Evolutionary conservation across 2,113 vertebrate genomes (phyloP).

Genomic region (Gracilinanus agilis): DNA sequence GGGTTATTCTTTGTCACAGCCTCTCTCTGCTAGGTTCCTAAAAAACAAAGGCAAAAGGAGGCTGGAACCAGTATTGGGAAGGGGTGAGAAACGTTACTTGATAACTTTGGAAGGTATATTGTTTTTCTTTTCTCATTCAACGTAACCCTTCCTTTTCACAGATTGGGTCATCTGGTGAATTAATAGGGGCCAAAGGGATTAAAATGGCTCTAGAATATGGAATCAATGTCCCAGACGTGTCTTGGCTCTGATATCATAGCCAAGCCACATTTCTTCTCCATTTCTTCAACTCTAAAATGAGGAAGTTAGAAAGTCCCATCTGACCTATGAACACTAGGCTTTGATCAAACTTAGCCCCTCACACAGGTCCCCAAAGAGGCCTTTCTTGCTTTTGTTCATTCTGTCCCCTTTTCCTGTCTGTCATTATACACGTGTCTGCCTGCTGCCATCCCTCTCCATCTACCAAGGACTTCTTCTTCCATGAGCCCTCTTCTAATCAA

Average conservation of each 20-base stretch:
- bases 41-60: background rate
- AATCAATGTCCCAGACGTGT: background rate
- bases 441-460: too few relatives aligned
- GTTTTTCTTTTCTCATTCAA: background rate
- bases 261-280: background rate
- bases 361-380: too few relatives aligned
- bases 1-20: background rate
- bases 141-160: background rate
- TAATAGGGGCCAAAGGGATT: background rate
- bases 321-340: background rate
- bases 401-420: too few relatives aligned
- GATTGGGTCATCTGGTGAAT: background rate
- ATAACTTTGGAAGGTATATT: background rate
- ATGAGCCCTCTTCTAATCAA: background rate
- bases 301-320: too few relatives aligned
- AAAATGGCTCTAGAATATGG: background rate
- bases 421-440: background rate
- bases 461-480: background rate
- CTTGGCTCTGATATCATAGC: too few relatives aligned
- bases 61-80: background rate
- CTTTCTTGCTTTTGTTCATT: too few relatives aligned
- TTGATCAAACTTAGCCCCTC: background rate
- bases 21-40: background rate
- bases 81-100: background rate
- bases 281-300: too few relatives aligned